phyloP scores from a whole-genome alignment of 1,140 invertebrate species.

The Lordiphosa mommai region DNA sequence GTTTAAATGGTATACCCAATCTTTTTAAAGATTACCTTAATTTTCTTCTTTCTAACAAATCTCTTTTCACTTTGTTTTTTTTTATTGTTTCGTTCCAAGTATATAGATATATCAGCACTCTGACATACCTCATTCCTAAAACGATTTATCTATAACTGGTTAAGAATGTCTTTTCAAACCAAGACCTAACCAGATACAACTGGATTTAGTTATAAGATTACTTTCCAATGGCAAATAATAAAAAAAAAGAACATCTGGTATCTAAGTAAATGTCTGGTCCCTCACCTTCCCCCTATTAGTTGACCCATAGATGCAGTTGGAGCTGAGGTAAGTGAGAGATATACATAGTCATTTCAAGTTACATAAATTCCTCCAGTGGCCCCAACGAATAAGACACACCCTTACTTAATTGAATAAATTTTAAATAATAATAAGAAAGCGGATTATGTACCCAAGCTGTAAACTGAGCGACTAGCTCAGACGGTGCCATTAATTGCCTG shows the following conservation, averaged over 20 bases:
- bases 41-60: neutral
- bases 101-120: neutral
- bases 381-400: too few species aligned
- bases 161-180: neutral
- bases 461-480: too few species aligned
- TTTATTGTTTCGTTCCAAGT: too few species aligned
- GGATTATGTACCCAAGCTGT: too few species aligned
- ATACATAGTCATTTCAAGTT: conserved; percentile 39
- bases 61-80: too few species aligned
- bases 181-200: conserved; percentile 19
- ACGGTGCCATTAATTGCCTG: conserved; percentile 22
- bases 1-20: too few species aligned
- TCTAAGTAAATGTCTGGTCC: neutral
- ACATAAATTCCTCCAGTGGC: too few species aligned
- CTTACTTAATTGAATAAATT: too few species aligned
- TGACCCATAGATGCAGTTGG: neutral
- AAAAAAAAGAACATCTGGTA: too few species aligned
- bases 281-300: neutral
- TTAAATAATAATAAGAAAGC: too few species aligned
- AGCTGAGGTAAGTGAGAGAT: conserved; percentile 26
- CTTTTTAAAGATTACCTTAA: too few species aligned
- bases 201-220: conserved; percentile 12
- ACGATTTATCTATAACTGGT: too few species aligned
- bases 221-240: conserved; percentile 3
- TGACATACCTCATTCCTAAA: neutral